phyloP scores from a whole-genome alignment of 2,113 vertebrate species.

The Scophthalmus maximus region DNA sequence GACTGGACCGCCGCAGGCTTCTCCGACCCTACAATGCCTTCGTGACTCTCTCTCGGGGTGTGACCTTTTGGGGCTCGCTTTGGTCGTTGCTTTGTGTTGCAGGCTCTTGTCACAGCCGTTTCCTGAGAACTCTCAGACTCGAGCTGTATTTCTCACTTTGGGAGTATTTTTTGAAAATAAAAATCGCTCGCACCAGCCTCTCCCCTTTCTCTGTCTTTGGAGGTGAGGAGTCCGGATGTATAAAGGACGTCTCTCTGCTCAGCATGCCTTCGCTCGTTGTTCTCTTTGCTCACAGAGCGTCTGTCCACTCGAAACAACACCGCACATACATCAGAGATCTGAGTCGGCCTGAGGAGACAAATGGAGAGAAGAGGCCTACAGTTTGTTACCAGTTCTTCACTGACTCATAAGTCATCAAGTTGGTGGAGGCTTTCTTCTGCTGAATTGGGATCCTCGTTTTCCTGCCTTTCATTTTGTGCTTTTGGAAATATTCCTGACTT shows the following conservation, averaged over 20 bases:
- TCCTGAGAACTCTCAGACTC: too few relatives aligned
- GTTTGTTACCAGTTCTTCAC: neutral
- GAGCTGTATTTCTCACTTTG: slow-evolving; percentile 1
- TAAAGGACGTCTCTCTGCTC: slow-evolving; percentile 2
- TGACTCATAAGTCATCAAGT: neutral
- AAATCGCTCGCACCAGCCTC: neutral
- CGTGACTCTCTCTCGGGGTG: neutral
- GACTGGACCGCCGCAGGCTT: slow-evolving; percentile 2
- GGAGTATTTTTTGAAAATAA: slow-evolving; percentile 6
- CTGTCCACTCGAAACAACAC: slow-evolving; percentile 12
- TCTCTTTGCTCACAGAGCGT: slow-evolving; percentile 1
- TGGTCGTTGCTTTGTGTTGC: neutral
- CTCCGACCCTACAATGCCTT: neutral
- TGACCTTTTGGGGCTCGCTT: slow-evolving; percentile 8
- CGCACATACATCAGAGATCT: neutral
- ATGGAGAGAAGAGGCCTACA: neutral
- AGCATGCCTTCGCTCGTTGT: slow-evolving; percentile 17
- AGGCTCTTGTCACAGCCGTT: neutral
- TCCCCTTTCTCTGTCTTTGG: slow-evolving; percentile 12
- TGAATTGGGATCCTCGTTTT: neutral
- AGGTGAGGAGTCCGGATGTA: neutral
- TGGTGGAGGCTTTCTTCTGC: slow-evolving; percentile 33
- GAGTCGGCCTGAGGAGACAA: slow-evolving; percentile 29
- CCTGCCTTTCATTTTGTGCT: slow-evolving; percentile 8
- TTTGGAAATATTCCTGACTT: neutral